Evolutionary conservation across 2,113 vertebrate genomes (phyloP), one percentile per base, ranked within the genome.

Genomic region (Xenopus borealis): DNA sequence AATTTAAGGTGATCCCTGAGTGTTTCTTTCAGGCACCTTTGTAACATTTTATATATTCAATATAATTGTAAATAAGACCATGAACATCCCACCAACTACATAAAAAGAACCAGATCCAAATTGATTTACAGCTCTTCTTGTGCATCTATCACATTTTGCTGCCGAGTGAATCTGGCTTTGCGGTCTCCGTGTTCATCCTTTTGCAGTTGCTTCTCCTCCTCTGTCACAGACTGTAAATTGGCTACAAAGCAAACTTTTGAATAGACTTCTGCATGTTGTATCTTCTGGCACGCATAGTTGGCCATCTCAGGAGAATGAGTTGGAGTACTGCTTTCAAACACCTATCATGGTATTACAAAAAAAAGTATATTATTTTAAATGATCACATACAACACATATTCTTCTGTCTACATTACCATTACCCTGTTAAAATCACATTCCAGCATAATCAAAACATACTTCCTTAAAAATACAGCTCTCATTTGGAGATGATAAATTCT

Each of bases 1-100:
- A 17, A n/a, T 30, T 64, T 16, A 64, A 64, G 40, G 18, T 52
- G 30, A 16, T 72, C 71, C 71, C 62, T 65, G 71, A 72, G 71
- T 45, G 61, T 17, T 53, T n/a, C 17, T 16, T 50, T n/a, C 4
- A 55, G 5, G 53, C 53, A 55, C 14, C 17, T 55, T n/a, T n/a
- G 16, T n/a, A 12, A 55, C 53, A 55, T 12, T 55, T 9, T n/a
- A 16, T 5, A 16, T n/a, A n/a, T 55, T n/a, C 53, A 55, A 50
- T 50, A 50, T 50, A 50, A 50, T 4, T 50, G 14, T 9, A 4
- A 13, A 50, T 16, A n/a, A 55, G 5, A 55, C 13, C 4, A 17
- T 14, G 16, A 2, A 55, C 53, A 55, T 53, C 17, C 4, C 17
- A 55, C 3, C 53, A 55, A 16, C 8, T 55, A 1, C 53, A 55